These are phyloP conservation scores for Enteromius radiatus DNA, from an alignment of 2,797 vertebrate species.

Conservation along the genomic window DNA sequence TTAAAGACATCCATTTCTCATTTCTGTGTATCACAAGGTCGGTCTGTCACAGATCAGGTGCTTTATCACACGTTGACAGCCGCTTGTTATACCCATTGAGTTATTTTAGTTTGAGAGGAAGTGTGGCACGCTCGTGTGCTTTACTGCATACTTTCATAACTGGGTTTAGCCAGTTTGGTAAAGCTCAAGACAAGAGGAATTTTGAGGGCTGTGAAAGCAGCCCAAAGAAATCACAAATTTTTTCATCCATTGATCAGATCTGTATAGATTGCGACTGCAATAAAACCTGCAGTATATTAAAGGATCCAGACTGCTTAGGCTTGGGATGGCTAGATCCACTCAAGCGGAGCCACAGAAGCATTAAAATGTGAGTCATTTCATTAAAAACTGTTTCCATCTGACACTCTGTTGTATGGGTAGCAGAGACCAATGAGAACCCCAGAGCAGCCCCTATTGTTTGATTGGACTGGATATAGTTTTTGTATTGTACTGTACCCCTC, in stretches of 20 bases:
- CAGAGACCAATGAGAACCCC: neutral
- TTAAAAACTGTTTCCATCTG: conserved; percentile 19
- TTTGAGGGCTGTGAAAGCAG: conserved; percentile 8
- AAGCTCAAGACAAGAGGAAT: neutral
- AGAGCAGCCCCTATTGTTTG: neutral
- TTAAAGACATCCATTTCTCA: conserved; percentile 48
- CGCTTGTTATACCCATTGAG: conserved; percentile 44
- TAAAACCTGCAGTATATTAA: conserved; percentile 29
- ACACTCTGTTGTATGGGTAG: conserved; percentile 1
- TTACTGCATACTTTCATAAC: conserved; percentile 33
- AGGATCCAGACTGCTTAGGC: conserved; percentile 6
- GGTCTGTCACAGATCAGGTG: conserved; percentile 44
- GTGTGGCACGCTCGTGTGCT: conserved; percentile 1
- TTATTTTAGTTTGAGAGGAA: conserved; percentile 35
- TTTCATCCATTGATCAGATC: conserved; percentile 38
- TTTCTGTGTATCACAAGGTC: conserved; percentile 51
- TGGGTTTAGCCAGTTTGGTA: conserved; percentile 25
- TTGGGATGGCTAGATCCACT: neutral
- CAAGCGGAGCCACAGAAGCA: conserved; percentile 13
- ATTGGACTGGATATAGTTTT: conserved; percentile 2
- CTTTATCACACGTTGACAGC: conserved; percentile 40
- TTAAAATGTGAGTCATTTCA: conserved; percentile 21
- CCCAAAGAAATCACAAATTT: conserved; percentile 17
- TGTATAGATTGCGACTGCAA: conserved; percentile 28
- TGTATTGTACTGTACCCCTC: neutral